Evolutionary conservation across 2,888 invertebrate species (phyloP), one percentile per base, ranked within the genome.

Genomic region (Synanthedon myopaeformis): DNA sequence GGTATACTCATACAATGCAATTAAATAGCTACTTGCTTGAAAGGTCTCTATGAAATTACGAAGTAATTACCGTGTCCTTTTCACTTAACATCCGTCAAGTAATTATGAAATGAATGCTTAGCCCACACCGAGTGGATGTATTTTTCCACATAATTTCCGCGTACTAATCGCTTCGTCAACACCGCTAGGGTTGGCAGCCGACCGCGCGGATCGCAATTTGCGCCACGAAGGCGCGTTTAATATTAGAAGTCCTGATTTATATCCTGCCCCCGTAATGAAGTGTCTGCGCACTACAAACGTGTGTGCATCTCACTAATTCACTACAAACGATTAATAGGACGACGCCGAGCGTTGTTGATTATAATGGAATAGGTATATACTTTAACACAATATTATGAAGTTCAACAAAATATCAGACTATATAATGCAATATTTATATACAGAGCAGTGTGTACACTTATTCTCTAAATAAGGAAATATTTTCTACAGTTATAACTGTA

Each of bases 191-290:
- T 63, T 59, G 62, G 67, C 65, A 66, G 56, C 65, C 70, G 64
- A 72, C 76, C 76, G 72, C 75, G 72, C 64, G 71, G 67, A 65
- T 70, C 72, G 76, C 83, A 84, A 84, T 85, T 84, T 83, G 82
- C 82, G 79, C 75, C 76, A 74, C 76, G 74, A 84, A 86, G 85
- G 85, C 87, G 82, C 80, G 88, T 87, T 87, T 88, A 88, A 88
- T 88, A 88, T 88, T 88, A 88, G 88, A 88, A 86, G 83, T 79
- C 80, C 82, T 87, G 86, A 88, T 88, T 88, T 88, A 88, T 85
- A 79, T 62, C 73, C 80, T 76, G 71, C 77, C 79, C 79, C 76
- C 77, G 76, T 88, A 87, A 87, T 87, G 84, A 84, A 87, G 85
- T 86, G 83, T 85, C 87, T 76, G 79, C 76, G 76, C 80, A 77